Evolutionary conservation across 1,140 invertebrate species (phyloP).

Genomic region (Trinorchestia longiramus): DNA sequence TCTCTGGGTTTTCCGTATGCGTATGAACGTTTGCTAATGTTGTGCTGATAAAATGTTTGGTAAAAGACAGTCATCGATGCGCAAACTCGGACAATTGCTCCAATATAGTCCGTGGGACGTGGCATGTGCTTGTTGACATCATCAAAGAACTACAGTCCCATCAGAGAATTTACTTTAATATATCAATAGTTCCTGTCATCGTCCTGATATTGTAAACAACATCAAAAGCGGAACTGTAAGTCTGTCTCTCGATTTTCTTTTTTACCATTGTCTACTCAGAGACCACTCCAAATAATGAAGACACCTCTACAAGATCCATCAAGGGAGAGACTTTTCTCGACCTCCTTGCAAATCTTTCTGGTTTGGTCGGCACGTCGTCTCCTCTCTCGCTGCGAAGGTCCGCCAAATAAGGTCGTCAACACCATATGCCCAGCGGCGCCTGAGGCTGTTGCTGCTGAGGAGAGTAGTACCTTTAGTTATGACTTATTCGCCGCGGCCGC

Average conservation of each 20-base stretch:
- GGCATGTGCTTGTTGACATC: too few relatives aligned
- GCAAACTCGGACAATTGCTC: too few relatives aligned
- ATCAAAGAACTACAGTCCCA: not conserved
- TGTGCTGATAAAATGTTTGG: too few relatives aligned
- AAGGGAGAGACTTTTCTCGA: slow-evolving; percentile 52
- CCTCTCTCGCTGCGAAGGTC: slow-evolving; percentile 1
- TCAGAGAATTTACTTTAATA: not conserved
- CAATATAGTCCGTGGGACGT: too few relatives aligned
- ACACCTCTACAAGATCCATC: slow-evolving; percentile 43
- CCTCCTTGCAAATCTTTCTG: slow-evolving; percentile 52
- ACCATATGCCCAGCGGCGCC: slow-evolving; percentile 48
- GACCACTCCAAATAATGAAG: slow-evolving; percentile 19
- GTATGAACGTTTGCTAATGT: too few relatives aligned
- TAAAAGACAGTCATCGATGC: too few relatives aligned
- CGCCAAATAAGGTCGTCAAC: slow-evolving; percentile 52
- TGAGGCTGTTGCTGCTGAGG: slow-evolving; percentile 24
- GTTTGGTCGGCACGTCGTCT: slow-evolving; percentile 9
- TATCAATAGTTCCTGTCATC: not conserved
- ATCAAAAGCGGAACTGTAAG: not conserved
- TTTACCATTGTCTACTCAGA: not conserved
- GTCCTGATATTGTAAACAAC: not conserved
- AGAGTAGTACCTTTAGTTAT: slow-evolving; percentile 49
- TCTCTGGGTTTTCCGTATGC: too few relatives aligned
- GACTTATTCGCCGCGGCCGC: slow-evolving; percentile 13
- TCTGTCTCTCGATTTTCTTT: too few relatives aligned